phyloP scores from a whole-genome alignment of 2,113 vertebrate genomes.

The Blennius ocellaris region DNA sequence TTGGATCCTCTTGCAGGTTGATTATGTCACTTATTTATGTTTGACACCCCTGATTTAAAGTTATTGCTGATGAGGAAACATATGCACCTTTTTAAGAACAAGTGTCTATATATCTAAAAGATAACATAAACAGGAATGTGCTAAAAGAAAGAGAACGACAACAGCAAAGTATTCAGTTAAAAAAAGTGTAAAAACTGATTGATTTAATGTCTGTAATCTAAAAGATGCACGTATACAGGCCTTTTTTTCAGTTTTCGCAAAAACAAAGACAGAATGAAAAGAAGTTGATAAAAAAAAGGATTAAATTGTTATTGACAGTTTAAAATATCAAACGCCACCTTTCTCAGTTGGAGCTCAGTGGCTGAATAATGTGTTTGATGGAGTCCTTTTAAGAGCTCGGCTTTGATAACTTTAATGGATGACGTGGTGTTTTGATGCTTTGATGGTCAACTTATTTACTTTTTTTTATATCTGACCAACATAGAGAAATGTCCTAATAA shows the following conservation, averaged over 20 bases:
- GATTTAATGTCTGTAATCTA: no score
- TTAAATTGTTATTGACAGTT: neutral
- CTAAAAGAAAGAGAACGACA: conserved; percentile 3
- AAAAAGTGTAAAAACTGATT: neutral
- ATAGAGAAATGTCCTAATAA: neutral
- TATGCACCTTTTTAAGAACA: conserved; percentile 18
- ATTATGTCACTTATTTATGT: no score
- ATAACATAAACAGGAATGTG: neutral
- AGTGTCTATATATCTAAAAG: neutral
- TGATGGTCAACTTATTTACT: neutral
- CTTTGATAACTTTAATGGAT: conserved; percentile 12
- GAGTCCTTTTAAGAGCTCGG: neutral
- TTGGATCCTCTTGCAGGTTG: no score
- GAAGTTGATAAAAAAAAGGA: neutral
- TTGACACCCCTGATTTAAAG: no score
- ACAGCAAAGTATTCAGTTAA: no score
- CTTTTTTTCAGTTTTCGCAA: neutral
- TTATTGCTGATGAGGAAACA: no score
- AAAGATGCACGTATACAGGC: no score
- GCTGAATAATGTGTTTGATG: neutral
- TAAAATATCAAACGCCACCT: neutral
- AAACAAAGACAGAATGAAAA: neutral
- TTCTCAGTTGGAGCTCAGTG: neutral
- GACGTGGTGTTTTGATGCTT: neutral
- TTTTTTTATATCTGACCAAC: neutral